Percentiles rank a stretch among this genome's conserved stretches.
These are phyloP conservation scores for Maconellicoccus hirsutus DNA, from an alignment of 1,140 invertebrate species.

Conservation along the genomic window DNA sequence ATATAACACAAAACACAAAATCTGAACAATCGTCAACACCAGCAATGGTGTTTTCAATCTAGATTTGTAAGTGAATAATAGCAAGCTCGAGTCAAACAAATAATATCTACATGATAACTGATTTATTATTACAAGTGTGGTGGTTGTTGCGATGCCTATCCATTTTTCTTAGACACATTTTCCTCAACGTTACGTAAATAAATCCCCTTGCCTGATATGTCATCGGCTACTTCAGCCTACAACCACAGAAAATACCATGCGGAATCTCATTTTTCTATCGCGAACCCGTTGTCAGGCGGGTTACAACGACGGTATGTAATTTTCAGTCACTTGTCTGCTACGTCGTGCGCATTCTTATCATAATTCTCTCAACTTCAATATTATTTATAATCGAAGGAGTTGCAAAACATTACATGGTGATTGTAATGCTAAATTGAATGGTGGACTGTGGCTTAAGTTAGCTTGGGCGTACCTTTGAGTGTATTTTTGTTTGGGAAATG, in stretches of 20 bases:
- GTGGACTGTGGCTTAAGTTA: not conserved
- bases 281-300: not conserved
- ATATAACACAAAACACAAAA: not conserved
- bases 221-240: slow-evolving; percentile 1
- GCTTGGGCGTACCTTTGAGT: too few species aligned
- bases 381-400: slow-evolving; percentile 1
- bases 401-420: not conserved
- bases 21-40: not conserved
- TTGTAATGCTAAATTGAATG: not conserved
- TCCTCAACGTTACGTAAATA: not conserved
- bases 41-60: not conserved
- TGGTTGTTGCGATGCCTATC: not conserved
- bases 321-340: not conserved
- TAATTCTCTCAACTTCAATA: not conserved
- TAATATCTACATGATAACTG: slow-evolving; percentile 9
- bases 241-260: not conserved
- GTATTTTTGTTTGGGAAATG: too few species aligned
- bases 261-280: slow-evolving; percentile 8
- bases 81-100: not conserved
- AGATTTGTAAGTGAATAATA: slow-evolving; percentile 5
- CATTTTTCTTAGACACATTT: slow-evolving; percentile 1
- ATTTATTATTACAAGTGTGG: not conserved
- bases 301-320: not conserved
- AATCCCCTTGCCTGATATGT: not conserved
- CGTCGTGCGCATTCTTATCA: slow-evolving; percentile 1